Conservation (phyloP, 2,888 invertebrate genomes). For the Mechanitis mazaeus region DNA sequence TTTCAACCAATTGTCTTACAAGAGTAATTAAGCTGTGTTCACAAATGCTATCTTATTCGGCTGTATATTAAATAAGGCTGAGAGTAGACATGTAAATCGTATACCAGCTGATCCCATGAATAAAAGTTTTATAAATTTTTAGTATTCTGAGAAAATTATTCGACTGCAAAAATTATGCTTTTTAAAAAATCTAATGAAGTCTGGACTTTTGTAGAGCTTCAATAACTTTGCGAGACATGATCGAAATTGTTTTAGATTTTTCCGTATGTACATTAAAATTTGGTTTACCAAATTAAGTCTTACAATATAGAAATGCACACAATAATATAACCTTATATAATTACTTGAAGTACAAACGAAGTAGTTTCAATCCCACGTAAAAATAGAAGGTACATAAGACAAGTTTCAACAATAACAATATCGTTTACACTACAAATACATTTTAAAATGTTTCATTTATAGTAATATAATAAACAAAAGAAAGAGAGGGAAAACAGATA, state of each 20-base stretch:
- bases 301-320: constrained; percentile 17
- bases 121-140: too few species aligned
- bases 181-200: not conserved
- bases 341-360: not conserved
- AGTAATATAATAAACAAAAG: too few species aligned
- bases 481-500: too few species aligned
- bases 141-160: too few species aligned
- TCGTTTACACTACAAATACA: too few species aligned
- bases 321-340: constrained; percentile 4
- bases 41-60: constrained; percentile 6
- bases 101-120: too few species aligned
- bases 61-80: not conserved
- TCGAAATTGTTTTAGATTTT: constrained; percentile 30
- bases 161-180: too few species aligned
- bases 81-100: not conserved
- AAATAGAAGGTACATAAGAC: too few species aligned
- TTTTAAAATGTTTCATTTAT: too few species aligned
- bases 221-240: constrained; percentile 11
- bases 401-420: too few species aligned
- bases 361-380: not conserved
- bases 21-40: not conserved
- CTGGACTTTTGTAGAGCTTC: not conserved
- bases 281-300: constrained; percentile 9
- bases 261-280: constrained; percentile 11
- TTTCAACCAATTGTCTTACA: constrained; percentile 23